Evolutionary conservation across 2,888 invertebrate genomes (phyloP).

Genomic region (Cheilosia scutellata): DNA sequence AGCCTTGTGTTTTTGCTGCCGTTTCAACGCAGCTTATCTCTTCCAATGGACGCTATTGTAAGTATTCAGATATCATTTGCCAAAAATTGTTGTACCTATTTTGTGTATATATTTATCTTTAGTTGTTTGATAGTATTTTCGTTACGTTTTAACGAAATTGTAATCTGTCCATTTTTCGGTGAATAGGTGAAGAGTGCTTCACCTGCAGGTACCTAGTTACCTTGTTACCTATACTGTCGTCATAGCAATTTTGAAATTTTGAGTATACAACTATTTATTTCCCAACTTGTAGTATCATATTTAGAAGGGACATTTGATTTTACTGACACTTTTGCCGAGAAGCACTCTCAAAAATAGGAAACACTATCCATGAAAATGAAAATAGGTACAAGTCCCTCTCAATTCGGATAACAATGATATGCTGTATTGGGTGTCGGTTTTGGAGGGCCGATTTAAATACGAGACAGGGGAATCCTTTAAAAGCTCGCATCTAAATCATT

Average conservation of each 20-base stretch:
- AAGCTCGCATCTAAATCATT: slow-evolving; percentile 51
- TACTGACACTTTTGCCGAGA: slow-evolving; percentile 33
- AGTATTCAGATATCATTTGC: slow-evolving; percentile 34
- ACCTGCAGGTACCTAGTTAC: neutral
- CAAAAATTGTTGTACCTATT: slow-evolving; percentile 39
- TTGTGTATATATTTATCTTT: slow-evolving; percentile 13
- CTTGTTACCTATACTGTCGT: neutral
- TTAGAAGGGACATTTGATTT: slow-evolving; percentile 37
- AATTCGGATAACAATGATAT: slow-evolving; percentile 47
- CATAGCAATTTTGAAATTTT: slow-evolving; percentile 36
- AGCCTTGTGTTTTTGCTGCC: slow-evolving; percentile 34
- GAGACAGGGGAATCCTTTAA: slow-evolving; percentile 55
- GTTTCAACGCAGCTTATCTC: slow-evolving; percentile 25
- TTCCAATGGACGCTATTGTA: slow-evolving; percentile 39
- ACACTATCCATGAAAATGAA: slow-evolving; percentile 23
- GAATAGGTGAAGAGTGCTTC: slow-evolving; percentile 10
- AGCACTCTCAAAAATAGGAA: slow-evolving; percentile 4
- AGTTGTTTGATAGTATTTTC: neutral
- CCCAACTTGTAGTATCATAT: neutral
- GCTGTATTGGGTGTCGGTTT: slow-evolving; percentile 28
- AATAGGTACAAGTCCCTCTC: slow-evolving; percentile 30
- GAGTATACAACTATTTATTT: neutral
- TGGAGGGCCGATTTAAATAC: slow-evolving; percentile 16
- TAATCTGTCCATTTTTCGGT: slow-evolving; percentile 19
- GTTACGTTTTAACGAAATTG: slow-evolving; percentile 27